phyloP scores from a whole-genome alignment of 2,113 vertebrate genomes.

The Prietella phreatophila region DNA sequence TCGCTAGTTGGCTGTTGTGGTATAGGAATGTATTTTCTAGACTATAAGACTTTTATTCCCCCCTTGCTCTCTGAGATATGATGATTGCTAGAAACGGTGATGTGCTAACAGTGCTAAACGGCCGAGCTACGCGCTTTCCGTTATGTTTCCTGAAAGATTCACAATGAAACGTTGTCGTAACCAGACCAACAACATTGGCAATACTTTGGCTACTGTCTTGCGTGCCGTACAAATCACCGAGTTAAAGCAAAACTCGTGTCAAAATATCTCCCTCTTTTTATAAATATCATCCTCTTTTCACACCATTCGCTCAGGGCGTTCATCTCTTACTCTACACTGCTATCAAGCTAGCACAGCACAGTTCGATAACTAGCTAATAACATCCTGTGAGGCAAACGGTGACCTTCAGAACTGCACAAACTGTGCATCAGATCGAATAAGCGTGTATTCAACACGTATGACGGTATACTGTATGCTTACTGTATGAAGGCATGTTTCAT shows the following conservation, averaged over 20 bases:
- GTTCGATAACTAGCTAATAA: neutral
- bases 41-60: neutral
- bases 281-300: neutral
- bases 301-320: neutral
- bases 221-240: neutral
- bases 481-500: neutral
- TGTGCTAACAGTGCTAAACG: neutral
- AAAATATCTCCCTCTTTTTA: neutral
- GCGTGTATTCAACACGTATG: neutral
- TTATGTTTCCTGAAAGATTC: no score
- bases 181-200: neutral
- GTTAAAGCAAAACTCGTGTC: neutral
- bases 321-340: neutral
- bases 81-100: neutral
- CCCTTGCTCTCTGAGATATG: neutral
- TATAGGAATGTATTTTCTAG: neutral
- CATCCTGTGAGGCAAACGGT: neutral
- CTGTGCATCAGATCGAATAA: neutral
- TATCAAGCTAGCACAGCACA: neutral
- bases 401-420: neutral
- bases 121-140: no score
- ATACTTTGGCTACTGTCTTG: neutral
- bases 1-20: neutral
- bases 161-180: neutral
- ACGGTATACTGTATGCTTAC: neutral